Evolutionary conservation across 2,888 invertebrate genomes (phyloP).

Genomic region (Tetragonisca angustula): DNA sequence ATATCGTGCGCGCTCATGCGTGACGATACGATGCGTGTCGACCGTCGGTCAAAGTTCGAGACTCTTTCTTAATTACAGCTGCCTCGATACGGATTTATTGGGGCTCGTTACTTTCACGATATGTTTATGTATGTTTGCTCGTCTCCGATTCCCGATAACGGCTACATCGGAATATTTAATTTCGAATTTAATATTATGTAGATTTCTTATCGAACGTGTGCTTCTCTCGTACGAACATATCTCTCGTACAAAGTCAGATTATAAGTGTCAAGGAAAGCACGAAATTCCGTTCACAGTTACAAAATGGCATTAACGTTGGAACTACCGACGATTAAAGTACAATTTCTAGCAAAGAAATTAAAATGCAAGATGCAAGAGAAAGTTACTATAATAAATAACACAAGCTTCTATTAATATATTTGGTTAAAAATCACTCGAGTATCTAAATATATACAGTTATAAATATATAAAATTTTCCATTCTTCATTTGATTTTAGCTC

Average conservation of each 20-base stretch:
- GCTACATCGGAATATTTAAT: background rate
- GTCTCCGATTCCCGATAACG: background rate
- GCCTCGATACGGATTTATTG: slow-evolving; percentile 61
- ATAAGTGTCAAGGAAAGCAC: background rate
- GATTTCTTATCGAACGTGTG: background rate
- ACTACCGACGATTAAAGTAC: too few relatives aligned
- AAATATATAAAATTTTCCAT: too few relatives aligned
- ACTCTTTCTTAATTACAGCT: slow-evolving; percentile 68
- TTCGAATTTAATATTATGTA: background rate
- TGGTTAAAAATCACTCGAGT: too few relatives aligned
- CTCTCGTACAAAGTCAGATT: background rate
- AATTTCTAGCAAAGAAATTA: too few relatives aligned
- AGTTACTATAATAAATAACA: too few relatives aligned
- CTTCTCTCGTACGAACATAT: background rate
- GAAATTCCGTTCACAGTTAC: background rate
- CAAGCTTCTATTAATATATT: too few relatives aligned
- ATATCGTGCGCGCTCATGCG: slow-evolving; percentile 62
- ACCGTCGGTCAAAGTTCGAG: slow-evolving; percentile 70
- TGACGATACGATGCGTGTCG: slow-evolving; percentile 53
- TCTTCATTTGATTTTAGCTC: too few relatives aligned
- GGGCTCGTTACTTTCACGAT: slow-evolving; percentile 15
- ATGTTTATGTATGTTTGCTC: background rate
- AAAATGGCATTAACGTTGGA: too few relatives aligned
- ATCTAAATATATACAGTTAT: too few relatives aligned
- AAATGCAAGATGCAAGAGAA: too few relatives aligned